Base-by-base conservation (phyloP, 2,888 invertebrate genomes). In the Erebia epiphron region DNA sequence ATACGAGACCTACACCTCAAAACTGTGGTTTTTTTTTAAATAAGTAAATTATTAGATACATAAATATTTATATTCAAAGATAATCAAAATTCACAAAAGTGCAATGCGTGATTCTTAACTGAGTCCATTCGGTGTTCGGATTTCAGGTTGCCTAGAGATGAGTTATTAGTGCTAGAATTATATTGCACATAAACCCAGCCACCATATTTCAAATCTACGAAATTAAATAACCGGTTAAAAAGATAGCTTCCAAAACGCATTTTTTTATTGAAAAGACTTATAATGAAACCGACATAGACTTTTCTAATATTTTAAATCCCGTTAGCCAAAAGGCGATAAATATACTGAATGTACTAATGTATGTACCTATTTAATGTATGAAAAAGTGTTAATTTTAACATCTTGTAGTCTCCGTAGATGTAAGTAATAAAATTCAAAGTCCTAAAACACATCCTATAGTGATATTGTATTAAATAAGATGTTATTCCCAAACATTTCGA, bases 291-390 rank as follows among this genome's bases (percentile, higher is more conserved):
- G 14, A 62, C 13, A 62, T 49, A 21, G 11, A 21, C 5, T 46
- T 49, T 43, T 46, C 62, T 21, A 49, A 21, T 62, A 14, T 21
- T 49, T 62, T 8, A 14, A 21, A 62, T 57, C 13, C 68, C 68
- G 68, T 69, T 69, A 69, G 9, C 35, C 4, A 13, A n/a, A 35
- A 56, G 21, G 26, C 46, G 26, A 54, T 54, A 68, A 60, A 68
- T n/a, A 18, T 46, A 64, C 21, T 46, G 13, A 41, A 46, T 57
- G 43, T 46, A 63, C 63, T 61, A 63, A 57, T 35, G 21, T 21
- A 56, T 56, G 57, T 9, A 63, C 35, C 26, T 69, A n/a, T n/a
- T n/a, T n/a, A 35, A 7, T 5, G 35, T 35, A 35, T 35, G 35
- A 35, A 35, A 35, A 35, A 35, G 35, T 35, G 35, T 35, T 35